phyloP scores from a whole-genome alignment of 2,113 vertebrate genomes.

The Rhabdomys dilectus region DNA sequence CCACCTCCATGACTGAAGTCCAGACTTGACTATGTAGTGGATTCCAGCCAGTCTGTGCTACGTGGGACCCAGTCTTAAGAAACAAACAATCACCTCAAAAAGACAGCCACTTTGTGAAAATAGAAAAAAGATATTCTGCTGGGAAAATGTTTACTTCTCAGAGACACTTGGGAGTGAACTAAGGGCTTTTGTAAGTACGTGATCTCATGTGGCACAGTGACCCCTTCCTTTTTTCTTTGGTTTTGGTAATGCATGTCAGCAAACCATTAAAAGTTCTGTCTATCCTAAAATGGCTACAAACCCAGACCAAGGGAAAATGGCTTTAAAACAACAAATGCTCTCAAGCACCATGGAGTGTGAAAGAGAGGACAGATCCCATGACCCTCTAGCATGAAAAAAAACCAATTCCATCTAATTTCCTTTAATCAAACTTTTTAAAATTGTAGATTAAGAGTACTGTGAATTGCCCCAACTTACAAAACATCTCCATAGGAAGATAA shows the following conservation, averaged over 20 bases:
- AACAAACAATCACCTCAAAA: neutral
- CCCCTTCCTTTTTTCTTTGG: neutral
- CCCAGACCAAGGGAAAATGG: neutral
- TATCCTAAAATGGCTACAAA: constrained; percentile 20
- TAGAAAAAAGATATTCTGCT: neutral
- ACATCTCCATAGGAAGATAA: neutral
- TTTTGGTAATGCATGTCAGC: constrained; percentile 13
- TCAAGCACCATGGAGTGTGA: neutral
- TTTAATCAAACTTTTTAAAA: constrained; percentile 27
- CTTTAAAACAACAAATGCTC: constrained; percentile 25
- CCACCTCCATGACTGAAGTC: neutral
- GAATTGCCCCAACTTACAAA: constrained; percentile 23
- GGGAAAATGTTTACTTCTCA: neutral
- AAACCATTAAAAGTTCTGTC: neutral
- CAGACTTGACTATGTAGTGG: neutral
- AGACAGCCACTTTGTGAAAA: neutral
- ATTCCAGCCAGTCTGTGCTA: neutral
- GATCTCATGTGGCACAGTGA: neutral
- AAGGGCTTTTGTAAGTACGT: neutral
- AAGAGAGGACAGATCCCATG: neutral
- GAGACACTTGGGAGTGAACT: neutral
- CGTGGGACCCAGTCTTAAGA: neutral
- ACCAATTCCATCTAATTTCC: constrained; percentile 8
- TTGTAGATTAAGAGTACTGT: neutral
- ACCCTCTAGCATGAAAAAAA: neutral